Base-by-base conservation (phyloP, 2,888 invertebrate species). In the Drosophila affinis region DNA sequence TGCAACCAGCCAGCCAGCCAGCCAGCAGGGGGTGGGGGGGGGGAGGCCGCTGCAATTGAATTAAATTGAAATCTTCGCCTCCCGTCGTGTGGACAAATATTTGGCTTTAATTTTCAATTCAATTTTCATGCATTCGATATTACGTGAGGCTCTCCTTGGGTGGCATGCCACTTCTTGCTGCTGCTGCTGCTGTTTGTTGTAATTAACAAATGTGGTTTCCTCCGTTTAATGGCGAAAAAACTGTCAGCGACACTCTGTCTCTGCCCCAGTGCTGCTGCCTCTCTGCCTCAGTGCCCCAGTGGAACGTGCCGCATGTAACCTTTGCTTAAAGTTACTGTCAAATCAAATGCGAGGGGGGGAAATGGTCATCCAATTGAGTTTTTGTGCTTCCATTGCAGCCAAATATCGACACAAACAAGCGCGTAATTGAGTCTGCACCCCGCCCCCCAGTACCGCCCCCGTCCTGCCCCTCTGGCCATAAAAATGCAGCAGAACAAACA, bases 321-420 rank as follows among this genome's bases (percentile, higher is more conserved):
- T 6, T 34, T 34, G 47, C 58, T 59, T 72, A 46, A 76, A 70
- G 46, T 56, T 27, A 44, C 27, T 39, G 9, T n/a, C 9, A 18
- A 54, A 14, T 27, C 4, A 18, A 12, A 14, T 39, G 45, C 24
- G 46, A 9, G n/a, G 3, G 7, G 12, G 14, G 4, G 3, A n/a
- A 69, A 56, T 61, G 54, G 72, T 65, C 65, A 68, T 62, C 56
- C 74, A 80, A 81, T 81, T 82, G 67, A 74, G 78, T 77, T 75
- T 73, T 71, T 77, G 7, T 21, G 21, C 0, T 27, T 7, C 6
- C 39, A 81, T 73, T 75, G 76, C 77, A 56, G 39, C 39, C 67
- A 81, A 83, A 76, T 75, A 78, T 78, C 73, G 65, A 60, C 57
- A 63, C 79, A 85, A 85, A 85, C 82, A 85, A 73, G 85, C 73